Conservation (phyloP, 2,113 vertebrate species). For the Romanogobio albipinnatus region DNA sequence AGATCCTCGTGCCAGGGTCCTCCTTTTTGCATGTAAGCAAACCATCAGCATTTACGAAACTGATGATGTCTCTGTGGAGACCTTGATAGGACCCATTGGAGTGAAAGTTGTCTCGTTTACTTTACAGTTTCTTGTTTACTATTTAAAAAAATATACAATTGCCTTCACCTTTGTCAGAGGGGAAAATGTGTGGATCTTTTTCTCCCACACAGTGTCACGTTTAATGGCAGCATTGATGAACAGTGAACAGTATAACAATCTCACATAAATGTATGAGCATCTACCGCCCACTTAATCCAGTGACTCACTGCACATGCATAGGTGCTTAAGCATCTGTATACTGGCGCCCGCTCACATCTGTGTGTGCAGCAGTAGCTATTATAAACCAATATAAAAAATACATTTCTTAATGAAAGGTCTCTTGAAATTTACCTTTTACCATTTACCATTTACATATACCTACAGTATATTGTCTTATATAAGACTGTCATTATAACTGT, state of each 20-base stretch:
- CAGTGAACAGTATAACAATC: neutral
- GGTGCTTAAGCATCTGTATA: neutral
- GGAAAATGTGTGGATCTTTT: neutral
- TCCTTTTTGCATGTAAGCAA: neutral
- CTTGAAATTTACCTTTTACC: neutral
- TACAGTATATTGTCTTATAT: no score
- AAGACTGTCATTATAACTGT: neutral
- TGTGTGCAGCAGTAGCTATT: neutral
- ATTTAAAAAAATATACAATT: neutral
- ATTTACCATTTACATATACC: neutral
- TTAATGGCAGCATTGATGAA: neutral
- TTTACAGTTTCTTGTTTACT: neutral
- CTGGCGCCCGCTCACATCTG: neutral
- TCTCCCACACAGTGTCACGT: neutral
- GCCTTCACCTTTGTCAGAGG: neutral
- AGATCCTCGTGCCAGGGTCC: neutral
- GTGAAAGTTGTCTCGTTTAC: neutral
- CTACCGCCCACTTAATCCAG: slow-evolving; percentile 4
- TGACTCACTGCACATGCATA: slow-evolving; percentile 14
- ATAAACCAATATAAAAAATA: neutral
- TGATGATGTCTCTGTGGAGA: neutral
- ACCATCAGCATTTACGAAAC: neutral
- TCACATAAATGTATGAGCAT: slow-evolving; percentile 12
- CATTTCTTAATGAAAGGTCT: neutral
- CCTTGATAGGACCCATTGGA: neutral